These are phyloP conservation scores for Cotesia congregata DNA, from an alignment of 2,888 invertebrate genomes.

Conservation along the genomic window DNA sequence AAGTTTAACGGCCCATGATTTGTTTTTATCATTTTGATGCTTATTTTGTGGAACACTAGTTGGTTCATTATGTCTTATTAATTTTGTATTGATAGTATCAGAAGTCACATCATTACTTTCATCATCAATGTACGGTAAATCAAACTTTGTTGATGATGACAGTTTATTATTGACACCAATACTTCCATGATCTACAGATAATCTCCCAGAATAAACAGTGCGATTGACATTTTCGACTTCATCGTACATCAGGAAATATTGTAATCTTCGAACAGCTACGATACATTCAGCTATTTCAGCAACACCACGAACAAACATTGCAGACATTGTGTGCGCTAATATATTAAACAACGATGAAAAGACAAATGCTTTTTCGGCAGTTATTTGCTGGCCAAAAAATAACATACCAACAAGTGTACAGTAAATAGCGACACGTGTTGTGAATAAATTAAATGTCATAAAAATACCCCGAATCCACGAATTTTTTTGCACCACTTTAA, in stretches of 20 bases:
- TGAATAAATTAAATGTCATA: conserved; percentile 84
- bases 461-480: conserved; percentile 78
- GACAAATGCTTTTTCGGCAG: conserved; percentile 79
- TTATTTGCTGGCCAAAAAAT: conserved; percentile 76
- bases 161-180: conserved; percentile 30
- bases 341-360: conserved; percentile 74
- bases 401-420: conserved; percentile 81
- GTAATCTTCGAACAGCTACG: conserved; percentile 71
- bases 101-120: conserved; percentile 58
- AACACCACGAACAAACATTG: conserved; percentile 74
- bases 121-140: conserved; percentile 63
- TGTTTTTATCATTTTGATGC: background rate
- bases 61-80: conserved; percentile 63
- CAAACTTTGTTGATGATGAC: conserved; percentile 48
- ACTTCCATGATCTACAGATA: background rate
- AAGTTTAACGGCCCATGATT: conserved; percentile 55
- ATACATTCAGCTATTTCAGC: conserved; percentile 74
- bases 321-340: conserved; percentile 73
- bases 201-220: conserved; percentile 23
- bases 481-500: conserved; percentile 75
- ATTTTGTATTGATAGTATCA: conserved; percentile 56
- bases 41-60: conserved; percentile 60
- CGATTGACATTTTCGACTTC: conserved; percentile 57
- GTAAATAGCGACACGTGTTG: conserved; percentile 85
- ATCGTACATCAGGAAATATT: conserved; percentile 69